Evolutionary conservation across 2,113 vertebrate species (phyloP), one percentile per base, ranked within the genome.

Genomic region (Tychaedon coryphoeus): DNA sequence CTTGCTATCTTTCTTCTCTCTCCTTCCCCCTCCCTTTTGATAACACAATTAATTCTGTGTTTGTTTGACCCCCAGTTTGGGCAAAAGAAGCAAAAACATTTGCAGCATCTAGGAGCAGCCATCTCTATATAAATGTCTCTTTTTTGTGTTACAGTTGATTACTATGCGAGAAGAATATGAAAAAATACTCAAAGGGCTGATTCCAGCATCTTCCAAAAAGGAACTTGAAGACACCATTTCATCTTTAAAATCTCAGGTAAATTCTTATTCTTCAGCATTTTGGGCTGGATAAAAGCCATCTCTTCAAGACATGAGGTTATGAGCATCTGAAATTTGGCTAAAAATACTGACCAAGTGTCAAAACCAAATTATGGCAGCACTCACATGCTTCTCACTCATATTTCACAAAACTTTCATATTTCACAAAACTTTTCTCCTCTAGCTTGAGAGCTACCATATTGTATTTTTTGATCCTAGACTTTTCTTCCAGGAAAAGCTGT

Each of bases 231-330:
- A 99, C 96, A 99, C 98, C 87, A 99, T 99, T 96, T 93, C 96
- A 56, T 99, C 99, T 70, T 98, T 99, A 54, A 99, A 99, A 97
- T 98, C 99, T 90, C 99, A 99, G 99, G 99, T 99, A 98, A 97
- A 75, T 91, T 58, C 38, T 67, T 73, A 48, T 28, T 75, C 58
- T 42, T 65, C 22, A 43, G 8, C 72, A 64, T 62, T 61, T 34
- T 50, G 36, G 33, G 25, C 14, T 70, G 7, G 29, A 43, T 51
- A 31, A 83, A 78, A 45, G 4, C 2, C 26, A 3, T 19, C 6
- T 45, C 13, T 51, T 70, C 71, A 42, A 43, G 50, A 75, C n/a
- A 69, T 45, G 83, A 65, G 57, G 60, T 74, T 75, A 19, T 13
- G 34, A 47, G 38, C 47, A 7, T 67, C 61, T 69, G 69, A 64